Percentiles rank a stretch among this genome's conserved stretches.
Evolutionary conservation across 2,113 vertebrate genomes (phyloP).

Genomic region (Zosterops pallidus): DNA sequence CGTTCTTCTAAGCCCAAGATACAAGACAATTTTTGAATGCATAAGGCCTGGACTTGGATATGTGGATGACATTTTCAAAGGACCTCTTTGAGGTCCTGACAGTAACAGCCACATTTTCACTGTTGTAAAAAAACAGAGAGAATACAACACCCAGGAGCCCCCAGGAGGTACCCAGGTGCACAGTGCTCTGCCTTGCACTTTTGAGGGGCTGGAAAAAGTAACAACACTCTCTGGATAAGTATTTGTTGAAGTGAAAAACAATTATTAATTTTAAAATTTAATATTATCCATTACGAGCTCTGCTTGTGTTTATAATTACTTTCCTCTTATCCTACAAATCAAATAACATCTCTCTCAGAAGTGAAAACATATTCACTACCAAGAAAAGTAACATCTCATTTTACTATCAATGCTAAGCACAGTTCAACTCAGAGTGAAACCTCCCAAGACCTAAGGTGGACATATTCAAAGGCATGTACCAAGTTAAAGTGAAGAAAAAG

Average conservation of each 20-base stretch:
- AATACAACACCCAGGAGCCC: background rate
- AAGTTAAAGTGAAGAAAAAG: background rate
- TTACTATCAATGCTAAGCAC: background rate
- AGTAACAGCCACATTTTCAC: background rate
- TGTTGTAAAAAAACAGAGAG: background rate
- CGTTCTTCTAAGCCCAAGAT: background rate
- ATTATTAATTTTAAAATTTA: background rate
- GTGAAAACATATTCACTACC: background rate
- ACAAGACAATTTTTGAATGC: background rate
- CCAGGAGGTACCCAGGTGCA: background rate
- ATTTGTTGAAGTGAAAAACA: background rate
- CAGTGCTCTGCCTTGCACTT: background rate
- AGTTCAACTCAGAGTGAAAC: background rate
- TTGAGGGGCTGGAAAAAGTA: background rate
- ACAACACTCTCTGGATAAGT: background rate
- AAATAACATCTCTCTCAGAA: background rate
- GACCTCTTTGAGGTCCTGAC: background rate
- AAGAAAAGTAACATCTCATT: background rate
- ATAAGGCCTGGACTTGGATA: background rate
- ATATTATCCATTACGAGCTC: background rate
- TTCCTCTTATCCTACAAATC: background rate
- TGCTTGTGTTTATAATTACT: background rate
- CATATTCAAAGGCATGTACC: accelerated
- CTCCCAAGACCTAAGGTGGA: background rate
- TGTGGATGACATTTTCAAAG: background rate